phyloP scores from a whole-genome alignment of 1,140 invertebrate species.

The Trichomalopsis sarcophagae region DNA sequence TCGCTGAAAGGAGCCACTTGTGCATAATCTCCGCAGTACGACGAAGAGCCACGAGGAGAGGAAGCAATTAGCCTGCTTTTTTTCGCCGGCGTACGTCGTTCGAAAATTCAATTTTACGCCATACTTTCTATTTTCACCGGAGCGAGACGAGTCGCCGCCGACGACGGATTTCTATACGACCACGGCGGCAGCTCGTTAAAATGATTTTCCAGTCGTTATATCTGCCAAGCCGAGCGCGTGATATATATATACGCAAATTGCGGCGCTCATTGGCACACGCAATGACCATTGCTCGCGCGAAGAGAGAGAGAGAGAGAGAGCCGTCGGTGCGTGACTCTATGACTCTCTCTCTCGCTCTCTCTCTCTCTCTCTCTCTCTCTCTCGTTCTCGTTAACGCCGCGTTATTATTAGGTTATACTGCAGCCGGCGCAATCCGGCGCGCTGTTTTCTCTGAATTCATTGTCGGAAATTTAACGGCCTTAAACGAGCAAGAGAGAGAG shows the following conservation, averaged over 20 bases:
- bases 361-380: not conserved
- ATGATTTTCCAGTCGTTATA: not conserved
- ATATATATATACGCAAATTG: conserved; percentile 5
- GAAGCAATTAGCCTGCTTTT: not conserved
- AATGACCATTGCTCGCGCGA: not conserved
- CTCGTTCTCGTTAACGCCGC: conserved; percentile 8
- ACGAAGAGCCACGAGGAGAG: not conserved
- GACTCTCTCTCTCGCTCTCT: not conserved
- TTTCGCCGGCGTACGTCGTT: not conserved
- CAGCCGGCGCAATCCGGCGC: not conserved
- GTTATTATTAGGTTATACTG: conserved; percentile 1
- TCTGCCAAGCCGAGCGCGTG: not conserved
- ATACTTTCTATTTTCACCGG: not conserved
- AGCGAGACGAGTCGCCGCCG: not conserved
- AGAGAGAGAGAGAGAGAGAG: not conserved
- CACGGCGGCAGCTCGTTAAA: not conserved
- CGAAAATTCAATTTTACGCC: not conserved
- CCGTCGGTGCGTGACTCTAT: conserved; percentile 1
- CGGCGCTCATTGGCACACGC: not conserved
- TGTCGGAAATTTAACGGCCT: not conserved
- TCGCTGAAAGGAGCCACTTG: not conserved
- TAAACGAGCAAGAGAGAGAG: no score
- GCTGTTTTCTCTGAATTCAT: not conserved
- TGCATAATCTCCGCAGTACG: not conserved
- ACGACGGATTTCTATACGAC: not conserved